Conservation (phyloP, 2,113 vertebrate species). For the Hyperopisus bebe region DNA sequence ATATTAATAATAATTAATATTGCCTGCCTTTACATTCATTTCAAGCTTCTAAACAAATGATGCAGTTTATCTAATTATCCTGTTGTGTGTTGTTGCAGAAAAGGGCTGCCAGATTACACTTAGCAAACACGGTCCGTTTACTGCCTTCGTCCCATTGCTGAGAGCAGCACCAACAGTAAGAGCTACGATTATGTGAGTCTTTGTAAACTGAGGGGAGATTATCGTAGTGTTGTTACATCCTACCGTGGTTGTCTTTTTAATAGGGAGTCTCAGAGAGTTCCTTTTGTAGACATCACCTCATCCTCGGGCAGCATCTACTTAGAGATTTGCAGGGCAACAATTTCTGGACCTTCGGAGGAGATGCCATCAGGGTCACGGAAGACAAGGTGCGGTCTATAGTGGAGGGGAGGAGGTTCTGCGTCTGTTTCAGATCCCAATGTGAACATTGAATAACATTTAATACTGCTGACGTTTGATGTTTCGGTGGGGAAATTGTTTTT, state of each 20-base stretch:
- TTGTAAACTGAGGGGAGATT: neutral
- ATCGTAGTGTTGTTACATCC: neutral
- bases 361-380: conserved; percentile 54
- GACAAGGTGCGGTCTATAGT: conserved; percentile 35
- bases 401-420: neutral
- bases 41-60: neutral
- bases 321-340: conserved; percentile 51
- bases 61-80: neutral
- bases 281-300: conserved; percentile 75
- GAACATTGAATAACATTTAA: neutral
- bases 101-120: conserved; percentile 56
- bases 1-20: neutral
- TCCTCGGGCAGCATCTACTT: conserved; percentile 72
- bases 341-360: conserved; percentile 72
- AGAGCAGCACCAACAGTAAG: conserved; percentile 24
- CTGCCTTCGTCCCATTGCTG: conserved; percentile 67
- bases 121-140: conserved; percentile 75
- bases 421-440: neutral
- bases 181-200: neutral
- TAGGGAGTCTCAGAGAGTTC: neutral
- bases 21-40: neutral
- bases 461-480: neutral
- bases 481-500: neutral
- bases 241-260: neutral
- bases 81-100: conserved; percentile 45